Base-by-base conservation (phyloP, 2,888 invertebrate species). In the Zelleria hepariella region DNA sequence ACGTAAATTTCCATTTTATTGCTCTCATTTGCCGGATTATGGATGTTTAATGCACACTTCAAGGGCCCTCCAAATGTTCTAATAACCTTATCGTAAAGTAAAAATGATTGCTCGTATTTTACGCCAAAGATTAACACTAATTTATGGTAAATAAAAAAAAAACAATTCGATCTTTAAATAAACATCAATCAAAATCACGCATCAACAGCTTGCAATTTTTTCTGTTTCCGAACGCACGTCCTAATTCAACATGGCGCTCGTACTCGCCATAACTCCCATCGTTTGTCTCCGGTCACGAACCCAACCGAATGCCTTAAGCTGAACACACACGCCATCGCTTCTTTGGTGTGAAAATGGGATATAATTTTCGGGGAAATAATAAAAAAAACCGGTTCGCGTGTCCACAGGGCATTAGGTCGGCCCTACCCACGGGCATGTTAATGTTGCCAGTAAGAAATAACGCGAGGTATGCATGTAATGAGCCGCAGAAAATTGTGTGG, bases 401-500 rank as follows among this genome's bases (percentile, higher is more conserved):
- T 81, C 86, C 80, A 74, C 69, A 70, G 80, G 82, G 78, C 85
- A 88, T 88, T 88, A 88, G 78, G 72, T 65, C 65, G 68, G 80
- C 83, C 86, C 85, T 80, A 82, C 86, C 86, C 82, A 72, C 32
- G 74, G 74, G 77, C 84, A 85, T 83, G 85, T 86, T 88, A 86
- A 87, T 87, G 86, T 82, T 82, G 80, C 85, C 81, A 81, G 57
- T 42, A 58, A 58, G 83, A 71, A 75, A 76, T 80, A 82, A 74
- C 78, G 77, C 77, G 57, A 56, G 77, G 82, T 84, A 78, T 82
- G 84, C 83, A 84, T 80, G 85, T 87, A 88, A 88, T 88, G 87
- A 88, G 82, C 85, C 83, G 78, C 76, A 81, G 85, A 85, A 86
- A 88, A 88, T 87, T 86, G 86, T 86, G 87, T 85, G 84, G 86